These are phyloP conservation scores for Microtus oregoni DNA, from an alignment of 2,113 vertebrate genomes.

Conservation along the genomic window DNA sequence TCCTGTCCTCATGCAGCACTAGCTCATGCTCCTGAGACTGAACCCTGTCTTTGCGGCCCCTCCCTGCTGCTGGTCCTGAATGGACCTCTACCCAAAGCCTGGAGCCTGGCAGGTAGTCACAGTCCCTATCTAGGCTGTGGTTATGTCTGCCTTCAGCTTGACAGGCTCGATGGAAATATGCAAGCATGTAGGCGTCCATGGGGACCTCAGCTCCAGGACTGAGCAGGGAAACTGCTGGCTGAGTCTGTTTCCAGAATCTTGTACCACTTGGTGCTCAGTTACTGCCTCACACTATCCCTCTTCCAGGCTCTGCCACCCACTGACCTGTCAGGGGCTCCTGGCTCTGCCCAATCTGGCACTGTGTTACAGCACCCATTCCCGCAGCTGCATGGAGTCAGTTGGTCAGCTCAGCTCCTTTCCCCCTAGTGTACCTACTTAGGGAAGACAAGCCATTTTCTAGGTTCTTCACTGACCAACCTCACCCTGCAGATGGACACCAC, in stretches of 20 bases:
- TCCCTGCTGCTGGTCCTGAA: neutral
- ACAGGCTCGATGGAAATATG: neutral
- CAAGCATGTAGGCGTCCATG: neutral
- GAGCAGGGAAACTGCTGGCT: neutral
- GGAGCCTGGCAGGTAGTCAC: neutral
- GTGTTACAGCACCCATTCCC: rapidly evolving
- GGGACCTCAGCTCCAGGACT: neutral
- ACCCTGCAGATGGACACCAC: neutral
- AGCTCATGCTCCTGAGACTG: neutral
- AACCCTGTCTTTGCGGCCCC: neutral
- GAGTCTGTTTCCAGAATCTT: neutral
- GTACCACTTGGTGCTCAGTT: too few species aligned
- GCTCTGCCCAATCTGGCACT: neutral
- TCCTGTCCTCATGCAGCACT: neutral
- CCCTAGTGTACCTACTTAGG: too few species aligned
- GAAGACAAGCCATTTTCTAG: neutral
- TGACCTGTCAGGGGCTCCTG: neutral
- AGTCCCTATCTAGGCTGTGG: neutral
- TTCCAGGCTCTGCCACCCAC: neutral
- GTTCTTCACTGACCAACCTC: neutral
- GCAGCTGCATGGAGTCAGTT: neutral
- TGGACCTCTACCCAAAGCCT: neutral
- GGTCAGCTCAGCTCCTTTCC: neutral
- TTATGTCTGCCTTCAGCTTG: neutral
- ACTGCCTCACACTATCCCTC: neutral